Evolutionary conservation across 2,113 vertebrate genomes (phyloP).

Genomic region (Mormyrus lacerda): DNA sequence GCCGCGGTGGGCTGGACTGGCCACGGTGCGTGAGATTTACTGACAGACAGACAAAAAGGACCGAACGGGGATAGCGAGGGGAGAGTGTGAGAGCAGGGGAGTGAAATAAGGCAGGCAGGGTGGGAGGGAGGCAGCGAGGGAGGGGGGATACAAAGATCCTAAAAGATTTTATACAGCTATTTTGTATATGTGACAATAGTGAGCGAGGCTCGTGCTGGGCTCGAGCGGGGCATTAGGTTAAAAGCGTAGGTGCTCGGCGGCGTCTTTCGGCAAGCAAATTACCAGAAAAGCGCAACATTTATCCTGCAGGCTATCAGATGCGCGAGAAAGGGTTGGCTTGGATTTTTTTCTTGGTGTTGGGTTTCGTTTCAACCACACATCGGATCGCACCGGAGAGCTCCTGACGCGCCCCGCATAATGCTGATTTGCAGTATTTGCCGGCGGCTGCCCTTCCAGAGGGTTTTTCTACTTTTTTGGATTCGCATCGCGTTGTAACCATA

Average conservation of each 20-base stretch:
- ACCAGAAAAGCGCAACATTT: constrained; percentile 26
- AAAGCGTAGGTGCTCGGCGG: constrained; percentile 12
- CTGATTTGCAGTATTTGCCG: constrained; percentile 35
- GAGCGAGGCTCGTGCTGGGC: constrained; percentile 50
- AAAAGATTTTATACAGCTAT: constrained; percentile 38
- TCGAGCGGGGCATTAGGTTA: constrained; percentile 29
- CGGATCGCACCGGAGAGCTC: constrained; percentile 4
- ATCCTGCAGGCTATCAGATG: constrained; percentile 29
- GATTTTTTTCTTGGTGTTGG: constrained; percentile 28
- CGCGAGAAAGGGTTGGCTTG: constrained; percentile 27
- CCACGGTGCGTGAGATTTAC: constrained; percentile 49
- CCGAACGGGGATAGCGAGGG: constrained; percentile 20
- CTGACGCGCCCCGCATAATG: constrained; percentile 24
- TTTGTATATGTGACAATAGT: constrained; percentile 46
- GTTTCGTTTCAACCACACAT: constrained; percentile 35
- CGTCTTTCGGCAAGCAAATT: neutral
- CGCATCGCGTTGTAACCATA: constrained; percentile 17
- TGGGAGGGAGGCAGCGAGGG: constrained; percentile 28
- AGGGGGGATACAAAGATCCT: constrained; percentile 27
- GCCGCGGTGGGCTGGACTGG: constrained; percentile 50
- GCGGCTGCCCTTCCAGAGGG: constrained; percentile 20
- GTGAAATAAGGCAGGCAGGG: constrained; percentile 36
- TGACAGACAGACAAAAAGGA: constrained; percentile 46
- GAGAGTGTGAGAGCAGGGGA: constrained; percentile 38
- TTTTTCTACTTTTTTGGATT: constrained; percentile 2